These are phyloP conservation scores for Drosophila cyrtoloma DNA, from an alignment of 2,888 invertebrate species.

Conservation along the genomic window DNA sequence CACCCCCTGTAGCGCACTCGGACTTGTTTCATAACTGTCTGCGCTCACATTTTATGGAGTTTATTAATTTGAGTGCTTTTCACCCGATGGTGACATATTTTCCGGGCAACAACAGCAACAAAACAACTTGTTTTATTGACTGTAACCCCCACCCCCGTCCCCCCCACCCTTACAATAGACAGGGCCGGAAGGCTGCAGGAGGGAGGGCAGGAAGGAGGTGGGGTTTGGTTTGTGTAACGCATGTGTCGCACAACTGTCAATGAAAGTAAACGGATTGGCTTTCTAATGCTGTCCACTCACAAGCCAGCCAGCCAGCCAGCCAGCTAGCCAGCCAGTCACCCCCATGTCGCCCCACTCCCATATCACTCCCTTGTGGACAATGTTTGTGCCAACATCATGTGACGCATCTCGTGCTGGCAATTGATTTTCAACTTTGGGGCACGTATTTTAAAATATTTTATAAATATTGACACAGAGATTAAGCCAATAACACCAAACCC, in stretches of 20 bases:
- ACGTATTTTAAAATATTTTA: conserved; percentile 78
- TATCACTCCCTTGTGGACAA: background rate
- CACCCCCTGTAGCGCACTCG: background rate
- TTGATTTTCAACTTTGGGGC: conserved; percentile 72
- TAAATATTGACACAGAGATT: conserved; percentile 77
- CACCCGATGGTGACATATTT: conserved; percentile 71
- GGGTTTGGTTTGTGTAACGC: conserved; percentile 44
- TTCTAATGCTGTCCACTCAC: conserved; percentile 58
- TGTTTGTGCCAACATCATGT: conserved; percentile 34
- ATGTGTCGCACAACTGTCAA: conserved; percentile 79
- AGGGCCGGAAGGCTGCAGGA: background rate
- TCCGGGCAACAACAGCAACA: conserved; percentile 25
- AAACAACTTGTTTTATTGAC: conserved; percentile 76
- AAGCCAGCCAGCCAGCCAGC: conserved; percentile 2
- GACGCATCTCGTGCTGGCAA: conserved; percentile 54
- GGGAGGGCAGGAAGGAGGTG: background rate
- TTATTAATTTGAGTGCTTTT: conserved; percentile 84
- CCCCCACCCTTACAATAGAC: background rate
- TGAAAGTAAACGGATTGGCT: conserved; percentile 81
- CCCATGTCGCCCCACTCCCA: background rate
- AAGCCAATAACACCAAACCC: conserved; percentile 31
- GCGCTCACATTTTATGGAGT: conserved; percentile 83
- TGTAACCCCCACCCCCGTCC: conserved; percentile 11
- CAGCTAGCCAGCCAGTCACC: background rate
- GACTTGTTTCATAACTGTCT: conserved; percentile 74